phyloP scores from a whole-genome alignment of 1,140 invertebrate genomes.

The Lucilia sericata region DNA sequence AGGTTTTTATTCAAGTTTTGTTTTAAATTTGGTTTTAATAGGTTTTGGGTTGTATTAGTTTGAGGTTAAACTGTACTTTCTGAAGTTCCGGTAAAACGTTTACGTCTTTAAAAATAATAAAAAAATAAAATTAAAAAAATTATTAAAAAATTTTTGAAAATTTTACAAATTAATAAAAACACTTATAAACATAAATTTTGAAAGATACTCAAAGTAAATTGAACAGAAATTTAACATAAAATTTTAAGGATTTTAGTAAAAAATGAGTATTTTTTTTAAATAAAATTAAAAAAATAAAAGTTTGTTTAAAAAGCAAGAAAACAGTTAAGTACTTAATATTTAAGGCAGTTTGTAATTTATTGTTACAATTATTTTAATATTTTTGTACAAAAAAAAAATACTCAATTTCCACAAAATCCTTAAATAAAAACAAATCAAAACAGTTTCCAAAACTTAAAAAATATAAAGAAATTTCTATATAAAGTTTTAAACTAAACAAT shows the following conservation, averaged over 20 bases:
- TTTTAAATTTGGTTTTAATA: background rate
- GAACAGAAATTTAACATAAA: too few species aligned
- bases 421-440: background rate
- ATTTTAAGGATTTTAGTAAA: background rate
- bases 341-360: slow-evolving; percentile 4
- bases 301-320: background rate
- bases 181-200: background rate
- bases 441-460: background rate
- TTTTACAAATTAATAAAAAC: background rate
- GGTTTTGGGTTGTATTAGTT: background rate
- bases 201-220: background rate
- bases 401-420: background rate
- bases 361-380: background rate
- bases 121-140: background rate
- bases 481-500: background rate
- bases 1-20: too few species aligned
- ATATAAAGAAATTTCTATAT: background rate
- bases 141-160: background rate
- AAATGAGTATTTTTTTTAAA: background rate
- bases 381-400: background rate
- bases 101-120: slow-evolving; percentile 26
- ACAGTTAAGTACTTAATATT: background rate
- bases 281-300: background rate
- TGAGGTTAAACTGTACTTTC: slow-evolving; percentile 20
- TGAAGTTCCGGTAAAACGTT: slow-evolving; percentile 18